Evolutionary conservation across 2,113 vertebrate genomes (phyloP).

Genomic region (Limanda limanda): DNA sequence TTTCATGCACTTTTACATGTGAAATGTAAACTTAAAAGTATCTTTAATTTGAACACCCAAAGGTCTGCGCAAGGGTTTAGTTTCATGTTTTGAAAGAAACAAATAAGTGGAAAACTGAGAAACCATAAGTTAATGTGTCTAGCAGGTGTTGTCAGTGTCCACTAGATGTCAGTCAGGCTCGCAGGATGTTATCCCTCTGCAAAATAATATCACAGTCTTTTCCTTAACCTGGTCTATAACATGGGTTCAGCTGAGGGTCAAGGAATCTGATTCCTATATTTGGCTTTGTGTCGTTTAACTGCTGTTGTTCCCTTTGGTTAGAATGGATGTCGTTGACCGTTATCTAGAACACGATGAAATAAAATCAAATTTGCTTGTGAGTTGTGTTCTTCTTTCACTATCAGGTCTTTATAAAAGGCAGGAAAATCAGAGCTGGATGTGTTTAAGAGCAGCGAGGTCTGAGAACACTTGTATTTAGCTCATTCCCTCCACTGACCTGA

Average conservation of each 20-base stretch:
- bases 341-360: background rate
- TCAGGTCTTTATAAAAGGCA: background rate
- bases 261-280: background rate
- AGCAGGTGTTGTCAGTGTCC: slow-evolving; percentile 36
- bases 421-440: background rate
- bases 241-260: slow-evolving; percentile 19
- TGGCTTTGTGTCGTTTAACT: background rate
- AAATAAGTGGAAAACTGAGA: background rate
- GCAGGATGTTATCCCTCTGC: background rate
- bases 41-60: slow-evolving; percentile 12
- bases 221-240: slow-evolving; percentile 9
- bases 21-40: slow-evolving; percentile 7
- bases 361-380: slow-evolving; percentile 8
- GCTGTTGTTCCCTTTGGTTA: background rate
- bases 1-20: background rate
- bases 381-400: background rate
- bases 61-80: slow-evolving; percentile 5
- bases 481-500: background rate
- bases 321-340: background rate
- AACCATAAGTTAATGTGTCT: background rate
- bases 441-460: background rate
- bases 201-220: background rate
- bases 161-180: slow-evolving; percentile 55
- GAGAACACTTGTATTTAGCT: background rate
- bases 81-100: background rate